A percentile compares a stretch with the other conserved stretches of the same genome.
Conservation (phyloP, 2,113 vertebrate genomes). For the Eudyptes chrysolophus region DNA sequence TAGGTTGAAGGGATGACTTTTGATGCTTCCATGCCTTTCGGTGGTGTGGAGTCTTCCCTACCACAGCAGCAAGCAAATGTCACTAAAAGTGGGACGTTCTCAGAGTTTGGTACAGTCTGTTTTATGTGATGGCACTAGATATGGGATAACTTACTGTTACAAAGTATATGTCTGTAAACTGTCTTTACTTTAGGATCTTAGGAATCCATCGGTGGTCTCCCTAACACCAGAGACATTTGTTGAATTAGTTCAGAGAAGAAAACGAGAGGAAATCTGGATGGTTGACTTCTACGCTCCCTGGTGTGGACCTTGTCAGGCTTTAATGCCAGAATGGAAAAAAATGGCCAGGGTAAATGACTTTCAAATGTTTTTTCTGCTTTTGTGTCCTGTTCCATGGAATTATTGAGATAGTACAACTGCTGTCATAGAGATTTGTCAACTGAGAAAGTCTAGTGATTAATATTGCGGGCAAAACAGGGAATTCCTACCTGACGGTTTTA, state of each 20-base stretch:
- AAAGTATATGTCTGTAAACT: neutral
- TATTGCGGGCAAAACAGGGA: neutral
- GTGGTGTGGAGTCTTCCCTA: neutral
- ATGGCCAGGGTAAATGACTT: constrained; percentile 87
- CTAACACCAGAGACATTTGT: constrained; percentile 85
- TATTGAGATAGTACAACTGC: neutral
- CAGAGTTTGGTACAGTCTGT: neutral
- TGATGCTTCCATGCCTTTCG: neutral
- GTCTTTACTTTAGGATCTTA: constrained; percentile 83
- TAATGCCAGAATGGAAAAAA: constrained; percentile 96
- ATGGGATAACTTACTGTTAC: neutral
- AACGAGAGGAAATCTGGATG: constrained; percentile 84
- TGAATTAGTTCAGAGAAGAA: constrained; percentile 81
- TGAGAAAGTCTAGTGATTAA: neutral
- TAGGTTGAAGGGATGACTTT: neutral
- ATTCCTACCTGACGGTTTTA: neutral
- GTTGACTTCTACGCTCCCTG: constrained; percentile 97
- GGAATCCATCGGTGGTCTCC: constrained; percentile 85
- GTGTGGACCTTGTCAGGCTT: constrained; percentile 95
- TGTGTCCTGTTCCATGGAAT: neutral
- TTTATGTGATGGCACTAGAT: neutral
- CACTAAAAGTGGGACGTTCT: neutral
- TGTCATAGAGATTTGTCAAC: neutral
- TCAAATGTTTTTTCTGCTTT: neutral
- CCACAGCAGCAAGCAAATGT: neutral